A percentile compares a stretch with the other conserved stretches of the same genome.
Conservation (phyloP, 2,888 invertebrate genomes). For the Bombyx huttoni region DNA sequence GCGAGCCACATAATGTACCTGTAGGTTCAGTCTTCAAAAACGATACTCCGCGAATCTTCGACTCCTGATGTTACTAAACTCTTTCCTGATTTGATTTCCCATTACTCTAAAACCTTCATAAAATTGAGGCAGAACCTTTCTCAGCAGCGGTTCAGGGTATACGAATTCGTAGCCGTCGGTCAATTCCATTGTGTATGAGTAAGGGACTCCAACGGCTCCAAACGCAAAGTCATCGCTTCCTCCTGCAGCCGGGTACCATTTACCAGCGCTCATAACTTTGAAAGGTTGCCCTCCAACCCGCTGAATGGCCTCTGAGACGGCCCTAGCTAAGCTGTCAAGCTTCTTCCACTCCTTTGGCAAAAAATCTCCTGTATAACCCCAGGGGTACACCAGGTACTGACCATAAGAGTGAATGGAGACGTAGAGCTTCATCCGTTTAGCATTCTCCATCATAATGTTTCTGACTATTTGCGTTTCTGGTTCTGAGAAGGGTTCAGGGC, state of each 20-base stretch:
- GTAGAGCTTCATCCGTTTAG: conserved; percentile 73
- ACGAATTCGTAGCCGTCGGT: conserved; percentile 76
- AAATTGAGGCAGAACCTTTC: conserved; percentile 35
- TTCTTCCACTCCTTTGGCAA: conserved; percentile 61
- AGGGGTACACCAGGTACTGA: conserved; percentile 74
- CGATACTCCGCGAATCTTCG: neutral
- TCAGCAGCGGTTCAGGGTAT: conserved; percentile 67
- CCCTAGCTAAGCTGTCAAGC: conserved; percentile 45
- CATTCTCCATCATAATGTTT: conserved; percentile 61
- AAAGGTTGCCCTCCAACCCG: conserved; percentile 56
- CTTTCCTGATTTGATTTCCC: conserved; percentile 32
- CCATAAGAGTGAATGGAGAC: conserved; percentile 80
- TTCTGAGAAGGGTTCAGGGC: conserved; percentile 74
- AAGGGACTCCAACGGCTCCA: conserved; percentile 62
- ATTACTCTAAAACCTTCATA: conserved; percentile 51
- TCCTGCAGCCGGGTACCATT: conserved; percentile 75
- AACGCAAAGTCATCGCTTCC: conserved; percentile 76
- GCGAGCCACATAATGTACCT: neutral
- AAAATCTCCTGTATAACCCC: conserved; percentile 69
- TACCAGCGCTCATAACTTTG: conserved; percentile 55
- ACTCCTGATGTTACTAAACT: conserved; percentile 20
- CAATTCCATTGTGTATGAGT: conserved; percentile 75
- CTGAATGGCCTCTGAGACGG: conserved; percentile 48
- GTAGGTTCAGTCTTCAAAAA: conserved; percentile 4
- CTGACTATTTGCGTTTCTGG: conserved; percentile 71